phyloP scores from a whole-genome alignment of 1,140 invertebrate genomes.

The Babylonia areolata region DNA sequence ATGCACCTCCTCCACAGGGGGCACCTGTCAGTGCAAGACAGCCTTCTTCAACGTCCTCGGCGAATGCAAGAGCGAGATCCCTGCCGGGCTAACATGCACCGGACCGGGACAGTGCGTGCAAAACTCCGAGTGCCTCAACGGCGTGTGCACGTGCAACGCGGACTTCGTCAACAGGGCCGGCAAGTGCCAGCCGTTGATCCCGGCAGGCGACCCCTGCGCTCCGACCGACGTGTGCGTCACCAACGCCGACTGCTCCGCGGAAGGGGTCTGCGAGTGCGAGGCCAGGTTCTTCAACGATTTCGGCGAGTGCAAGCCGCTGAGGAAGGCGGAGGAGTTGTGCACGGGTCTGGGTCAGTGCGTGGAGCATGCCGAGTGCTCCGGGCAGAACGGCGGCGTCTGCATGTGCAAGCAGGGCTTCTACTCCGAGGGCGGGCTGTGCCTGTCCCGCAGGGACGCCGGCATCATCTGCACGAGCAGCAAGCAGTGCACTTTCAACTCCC shows the following conservation, averaged over 20 bases:
- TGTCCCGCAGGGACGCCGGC: neutral
- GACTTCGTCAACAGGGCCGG: neutral
- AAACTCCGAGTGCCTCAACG: conserved; percentile 28
- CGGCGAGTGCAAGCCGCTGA: conserved; percentile 17
- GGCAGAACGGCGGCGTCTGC: neutral
- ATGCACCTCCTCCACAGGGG: conserved; percentile 39
- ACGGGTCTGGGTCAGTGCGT: conserved; percentile 32
- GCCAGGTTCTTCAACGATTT: conserved; percentile 16
- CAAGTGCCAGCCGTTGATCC: neutral
- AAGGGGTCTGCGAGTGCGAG: neutral
- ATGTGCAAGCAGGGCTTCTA: conserved; percentile 27
- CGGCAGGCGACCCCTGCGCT: neutral
- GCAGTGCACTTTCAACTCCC: conserved; percentile 37
- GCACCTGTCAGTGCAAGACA: conserved; percentile 28
- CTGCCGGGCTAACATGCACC: conserved; percentile 15
- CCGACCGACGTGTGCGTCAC: neutral
- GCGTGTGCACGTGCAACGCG: conserved; percentile 34
- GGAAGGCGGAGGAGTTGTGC: conserved; percentile 21
- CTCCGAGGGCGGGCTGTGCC: neutral
- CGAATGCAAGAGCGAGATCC: conserved; percentile 35
- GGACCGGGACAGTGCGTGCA: conserved; percentile 31
- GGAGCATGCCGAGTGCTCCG: conserved; percentile 34
- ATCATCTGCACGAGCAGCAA: neutral
- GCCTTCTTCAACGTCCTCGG: conserved; percentile 28
- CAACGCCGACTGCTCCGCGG: conserved; percentile 17